Conservation (phyloP, 1,140 invertebrate genomes). For the Brachionus plicatilis region DNA sequence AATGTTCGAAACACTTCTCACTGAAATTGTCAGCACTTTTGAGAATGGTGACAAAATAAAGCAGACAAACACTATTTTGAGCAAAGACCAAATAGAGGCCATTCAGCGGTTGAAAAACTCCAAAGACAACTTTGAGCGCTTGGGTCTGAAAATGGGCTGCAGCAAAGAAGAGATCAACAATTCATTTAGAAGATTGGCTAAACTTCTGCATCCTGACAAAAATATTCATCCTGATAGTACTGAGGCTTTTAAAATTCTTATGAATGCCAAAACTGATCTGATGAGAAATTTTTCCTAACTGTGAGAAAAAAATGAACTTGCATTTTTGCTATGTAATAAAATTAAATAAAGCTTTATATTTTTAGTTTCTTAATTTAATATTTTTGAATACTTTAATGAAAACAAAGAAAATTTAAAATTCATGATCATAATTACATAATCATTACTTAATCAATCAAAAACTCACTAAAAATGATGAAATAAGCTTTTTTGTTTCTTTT, state of each 20-base stretch:
- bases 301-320: background rate
- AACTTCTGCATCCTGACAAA: constrained; percentile 59
- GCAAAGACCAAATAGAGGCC: constrained; percentile 54
- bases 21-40: constrained; percentile 49
- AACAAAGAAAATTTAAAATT: no score
- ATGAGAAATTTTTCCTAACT: constrained; percentile 44
- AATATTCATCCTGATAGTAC: constrained; percentile 57
- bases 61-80: constrained; percentile 51
- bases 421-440: no score
- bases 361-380: background rate
- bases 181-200: constrained; percentile 56
- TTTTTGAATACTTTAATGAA: no score
- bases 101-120: constrained; percentile 54
- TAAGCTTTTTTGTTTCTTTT: no score
- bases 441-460: no score
- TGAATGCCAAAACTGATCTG: constrained; percentile 50
- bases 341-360: background rate
- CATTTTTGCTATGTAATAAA: background rate
- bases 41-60: constrained; percentile 52
- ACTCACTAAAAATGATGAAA: no score
- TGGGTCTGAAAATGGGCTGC: constrained; percentile 49
- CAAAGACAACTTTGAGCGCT: constrained; percentile 52
- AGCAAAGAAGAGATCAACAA: constrained; percentile 58
- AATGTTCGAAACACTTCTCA: constrained; percentile 50
- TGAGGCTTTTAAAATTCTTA: constrained; percentile 58